These are phyloP conservation scores for Lottia scabra DNA, from an alignment of 2,888 invertebrate genomes.

Conservation along the genomic window DNA sequence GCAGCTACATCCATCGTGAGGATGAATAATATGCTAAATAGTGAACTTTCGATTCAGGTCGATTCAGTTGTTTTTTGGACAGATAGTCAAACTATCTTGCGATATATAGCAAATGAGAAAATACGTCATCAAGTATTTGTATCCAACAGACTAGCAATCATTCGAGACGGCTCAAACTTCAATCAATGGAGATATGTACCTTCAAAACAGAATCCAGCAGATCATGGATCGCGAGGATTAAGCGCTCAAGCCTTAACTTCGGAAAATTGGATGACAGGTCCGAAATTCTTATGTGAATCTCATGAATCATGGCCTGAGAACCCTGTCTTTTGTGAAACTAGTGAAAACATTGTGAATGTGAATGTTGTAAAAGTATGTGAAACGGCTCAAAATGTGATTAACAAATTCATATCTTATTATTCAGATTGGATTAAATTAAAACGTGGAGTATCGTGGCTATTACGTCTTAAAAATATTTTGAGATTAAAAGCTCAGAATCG, in stretches of 20 bases:
- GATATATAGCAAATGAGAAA: constrained; percentile 14
- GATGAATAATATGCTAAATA: constrained; percentile 8
- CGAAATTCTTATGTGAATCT: constrained; percentile 5
- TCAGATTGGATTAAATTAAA: background rate
- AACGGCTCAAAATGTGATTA: background rate
- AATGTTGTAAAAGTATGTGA: background rate
- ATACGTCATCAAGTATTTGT: background rate
- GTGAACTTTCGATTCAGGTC: background rate
- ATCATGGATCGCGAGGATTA: background rate
- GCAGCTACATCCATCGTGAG: constrained; percentile 11
- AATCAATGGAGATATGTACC: constrained; percentile 26
- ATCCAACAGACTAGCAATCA: too few species aligned
- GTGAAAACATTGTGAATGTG: background rate
- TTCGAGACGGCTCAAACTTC: constrained; percentile 8
- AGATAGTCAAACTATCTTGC: constrained; percentile 13
- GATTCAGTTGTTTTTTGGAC: constrained; percentile 15
- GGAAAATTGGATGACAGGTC: too few species aligned
- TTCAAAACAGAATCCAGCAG: background rate
- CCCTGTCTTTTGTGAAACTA: background rate
- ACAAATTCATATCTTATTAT: background rate
- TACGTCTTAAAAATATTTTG: background rate
- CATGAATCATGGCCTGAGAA: background rate
- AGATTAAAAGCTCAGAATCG: background rate
- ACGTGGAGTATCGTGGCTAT: background rate
- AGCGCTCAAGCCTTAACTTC: background rate